These are phyloP conservation scores for Caenorhabditis elegans DNA, from an alignment of 1,140 invertebrate genomes.

Conservation along the genomic window WBcel235 BX284606.5:563501-564000, in stretches of 20 bases:
- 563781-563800: not conserved
- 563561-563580: constrained; percentile 44
- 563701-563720: no score
- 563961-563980: no score
- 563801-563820: no score
- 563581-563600: constrained; percentile 33
- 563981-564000: no score
- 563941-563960: constrained; percentile 66
- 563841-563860: constrained; percentile 57
- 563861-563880: constrained; percentile 67
- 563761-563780: not conserved
- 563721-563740: no score
- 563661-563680: no score
- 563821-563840: constrained; percentile 41
- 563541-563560: constrained; percentile 46
- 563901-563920: constrained; percentile 78
- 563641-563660: not conserved
- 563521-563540: constrained; percentile 52
- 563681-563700: no score
- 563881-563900: constrained; percentile 73
- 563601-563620: constrained; percentile 1
- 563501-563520: constrained; percentile 51
- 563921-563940: constrained; percentile 75
- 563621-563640: constrained; percentile 13
- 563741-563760: not conserved